Conservation (phyloP, 1,140 invertebrate genomes). For the Vollenhovia emeryi region DNA sequence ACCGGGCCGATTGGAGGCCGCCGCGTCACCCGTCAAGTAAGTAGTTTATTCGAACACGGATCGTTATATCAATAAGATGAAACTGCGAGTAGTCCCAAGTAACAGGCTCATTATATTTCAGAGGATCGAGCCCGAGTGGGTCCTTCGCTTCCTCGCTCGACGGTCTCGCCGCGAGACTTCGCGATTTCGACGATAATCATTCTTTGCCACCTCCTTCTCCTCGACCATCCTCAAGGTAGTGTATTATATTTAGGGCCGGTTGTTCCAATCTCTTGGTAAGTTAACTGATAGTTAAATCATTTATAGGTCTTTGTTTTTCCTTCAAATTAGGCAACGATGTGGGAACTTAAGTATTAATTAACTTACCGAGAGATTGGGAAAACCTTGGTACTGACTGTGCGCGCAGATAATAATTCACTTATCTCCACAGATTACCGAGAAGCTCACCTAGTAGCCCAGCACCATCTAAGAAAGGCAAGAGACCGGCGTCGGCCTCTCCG, state of each 20-base stretch:
- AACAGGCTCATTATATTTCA: conserved; percentile 42
- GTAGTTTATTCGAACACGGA: conserved; percentile 1
- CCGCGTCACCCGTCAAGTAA: conserved; percentile 75
- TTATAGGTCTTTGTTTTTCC: too few species aligned
- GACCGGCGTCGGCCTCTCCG: conserved; percentile 92
- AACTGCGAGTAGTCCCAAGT: neutral
- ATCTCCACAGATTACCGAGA: conserved; percentile 86
- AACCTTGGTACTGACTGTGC: neutral
- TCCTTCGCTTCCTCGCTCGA: conserved; percentile 83
- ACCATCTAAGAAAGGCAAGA: conserved; percentile 89
- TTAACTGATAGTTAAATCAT: too few species aligned
- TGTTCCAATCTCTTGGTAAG: too few species aligned
- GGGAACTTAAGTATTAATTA: too few species aligned
- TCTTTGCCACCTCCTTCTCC: conserved; percentile 83
- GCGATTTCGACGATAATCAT: conserved; percentile 83
- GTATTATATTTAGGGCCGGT: neutral
- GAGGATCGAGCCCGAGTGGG: conserved; percentile 80
- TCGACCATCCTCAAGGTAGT: conserved; percentile 80
- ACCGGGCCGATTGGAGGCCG: conserved; percentile 52
- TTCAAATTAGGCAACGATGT: too few species aligned
- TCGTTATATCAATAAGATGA: neutral
- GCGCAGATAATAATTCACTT: neutral
- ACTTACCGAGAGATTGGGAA: too few species aligned
- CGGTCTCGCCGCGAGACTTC: conserved; percentile 80
- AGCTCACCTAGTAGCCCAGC: conserved; percentile 90